These are phyloP conservation scores for Exephanes ischioxanthus DNA, from an alignment of 2,888 invertebrate species.

Conservation along the genomic window DNA sequence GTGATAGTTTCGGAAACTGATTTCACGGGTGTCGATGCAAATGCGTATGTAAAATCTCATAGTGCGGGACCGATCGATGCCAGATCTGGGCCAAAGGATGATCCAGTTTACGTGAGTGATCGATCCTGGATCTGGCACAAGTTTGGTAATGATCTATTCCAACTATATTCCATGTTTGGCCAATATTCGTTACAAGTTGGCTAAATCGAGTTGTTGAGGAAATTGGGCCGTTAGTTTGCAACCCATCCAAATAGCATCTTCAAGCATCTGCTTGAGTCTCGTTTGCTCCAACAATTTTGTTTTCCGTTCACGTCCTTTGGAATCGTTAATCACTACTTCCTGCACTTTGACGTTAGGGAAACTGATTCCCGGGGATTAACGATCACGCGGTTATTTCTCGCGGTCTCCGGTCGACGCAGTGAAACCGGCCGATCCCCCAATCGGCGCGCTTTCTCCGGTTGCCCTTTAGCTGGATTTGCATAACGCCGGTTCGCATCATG, in stretches of 20 bases:
- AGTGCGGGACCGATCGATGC: not conserved
- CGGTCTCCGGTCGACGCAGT: slow-evolving; percentile 63
- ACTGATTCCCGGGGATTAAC: slow-evolving; percentile 19
- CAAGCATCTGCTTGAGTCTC: not conserved
- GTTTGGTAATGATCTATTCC: not conserved
- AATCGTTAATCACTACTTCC: slow-evolving; percentile 22
- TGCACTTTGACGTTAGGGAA: slow-evolving; percentile 17
- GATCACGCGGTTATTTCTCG: slow-evolving; percentile 20
- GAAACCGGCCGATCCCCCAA: slow-evolving; percentile 77
- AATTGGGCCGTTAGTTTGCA: too few species aligned
- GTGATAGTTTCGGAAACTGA: slow-evolving; percentile 2
- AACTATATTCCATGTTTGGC: not conserved
- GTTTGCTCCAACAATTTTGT: not conserved
- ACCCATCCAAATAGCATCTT: not conserved
- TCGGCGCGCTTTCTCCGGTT: slow-evolving; percentile 77
- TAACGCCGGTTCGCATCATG: slow-evolving; percentile 73
- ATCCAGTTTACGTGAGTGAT: too few species aligned
- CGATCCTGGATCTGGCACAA: not conserved
- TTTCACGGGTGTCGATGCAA: not conserved
- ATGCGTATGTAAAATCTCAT: not conserved
- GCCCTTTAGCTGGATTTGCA: slow-evolving; percentile 81
- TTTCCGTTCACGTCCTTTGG: not conserved
- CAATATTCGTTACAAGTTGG: not conserved
- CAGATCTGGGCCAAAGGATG: not conserved
- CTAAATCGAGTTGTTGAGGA: not conserved